Evolutionary conservation across 2,888 invertebrate species (phyloP).

Genomic region (Candidula unifasciata): DNA sequence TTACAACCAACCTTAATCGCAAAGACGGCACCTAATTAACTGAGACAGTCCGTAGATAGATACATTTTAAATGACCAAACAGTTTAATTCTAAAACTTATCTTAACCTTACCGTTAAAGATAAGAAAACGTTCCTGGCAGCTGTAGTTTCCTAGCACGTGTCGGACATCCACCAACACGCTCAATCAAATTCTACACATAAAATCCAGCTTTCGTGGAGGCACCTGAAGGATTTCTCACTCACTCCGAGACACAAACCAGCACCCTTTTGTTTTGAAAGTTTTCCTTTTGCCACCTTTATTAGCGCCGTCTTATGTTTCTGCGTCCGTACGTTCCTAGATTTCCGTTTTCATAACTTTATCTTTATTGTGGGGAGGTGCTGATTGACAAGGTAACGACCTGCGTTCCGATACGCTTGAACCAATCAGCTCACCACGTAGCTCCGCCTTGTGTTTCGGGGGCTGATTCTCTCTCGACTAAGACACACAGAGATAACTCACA

Average conservation of each 20-base stretch:
- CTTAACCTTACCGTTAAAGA: too few relatives aligned
- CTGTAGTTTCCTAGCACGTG: too few relatives aligned
- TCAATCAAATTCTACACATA: too few relatives aligned
- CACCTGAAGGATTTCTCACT: background rate
- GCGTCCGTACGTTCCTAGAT: background rate
- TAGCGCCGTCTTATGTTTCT: constrained; percentile 7
- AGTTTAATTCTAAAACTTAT: too few relatives aligned
- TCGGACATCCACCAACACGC: too few relatives aligned
- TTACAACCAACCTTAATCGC: too few relatives aligned
- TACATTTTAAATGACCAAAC: too few relatives aligned
- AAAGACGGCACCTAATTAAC: too few relatives aligned
- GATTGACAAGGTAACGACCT: constrained; percentile 28
- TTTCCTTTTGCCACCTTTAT: constrained; percentile 1
- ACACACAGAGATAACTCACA: background rate
- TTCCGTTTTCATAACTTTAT: constrained; percentile 7
- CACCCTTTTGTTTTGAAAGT: background rate
- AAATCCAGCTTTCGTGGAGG: background rate
- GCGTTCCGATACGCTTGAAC: background rate
- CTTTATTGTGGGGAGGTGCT: background rate
- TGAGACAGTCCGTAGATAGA: too few relatives aligned
- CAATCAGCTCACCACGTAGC: constrained; percentile 1
- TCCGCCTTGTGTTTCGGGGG: constrained; percentile 2
- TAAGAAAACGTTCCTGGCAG: too few relatives aligned
- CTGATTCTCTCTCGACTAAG: background rate
- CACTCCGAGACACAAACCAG: background rate